Base-by-base conservation (phyloP, 2,113 vertebrate species). In the Porphyrio hochstetteri region DNA sequence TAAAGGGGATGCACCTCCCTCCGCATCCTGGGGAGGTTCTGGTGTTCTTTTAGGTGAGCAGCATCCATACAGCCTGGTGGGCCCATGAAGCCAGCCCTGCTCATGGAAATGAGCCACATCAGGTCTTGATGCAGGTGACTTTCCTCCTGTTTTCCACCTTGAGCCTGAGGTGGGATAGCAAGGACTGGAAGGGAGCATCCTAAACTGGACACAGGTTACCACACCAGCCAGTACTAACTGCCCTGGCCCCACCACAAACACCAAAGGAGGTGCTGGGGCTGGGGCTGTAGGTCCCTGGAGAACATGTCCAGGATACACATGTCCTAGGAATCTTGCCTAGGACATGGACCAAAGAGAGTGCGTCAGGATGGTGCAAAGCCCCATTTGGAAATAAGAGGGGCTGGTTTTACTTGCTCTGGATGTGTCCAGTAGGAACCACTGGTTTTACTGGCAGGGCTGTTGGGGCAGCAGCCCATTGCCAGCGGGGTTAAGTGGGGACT, bases 241-340 rank as follows among this genome's bases (percentile, higher is more conserved):
- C 27, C 40, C 36, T 61, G 79, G 18, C 16, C 44, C 7, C n/a
- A 65, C 44, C 25, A 61, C 3, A 0, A 0, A 0, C 1, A 0
- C 50, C 0, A 1, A 65, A 72, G 61, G 35, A 33, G 21, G 29
- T 72, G 44, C 65, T 80, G 55, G 38, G 5, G 11, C 69, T 89
- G 40, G 1, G 2, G 59, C 79, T 0, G 0, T 64, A 56, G 21
- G 16, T 71, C 25, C 38, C 35, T 64, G 63, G 7, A 18, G 11
- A 50, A 42, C 16, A 40, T 28, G 16, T 82, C 11, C 59, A 82
- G 42, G 21, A 68, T 20, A 9, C 28, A 23, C 60, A 82, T 83
- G 55, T 1, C 18, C n/a, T n/a, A n/a, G n/a, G n/a, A 89, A 74
- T 9, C 5, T 5, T 9, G 5, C 25, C 31, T 31, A 78, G 56